A percentile compares a stretch with the other conserved stretches of the same genome.
These are phyloP conservation scores for Perizoma affinitatum DNA, from an alignment of 2,888 invertebrate genomes.

Conservation along the genomic window DNA sequence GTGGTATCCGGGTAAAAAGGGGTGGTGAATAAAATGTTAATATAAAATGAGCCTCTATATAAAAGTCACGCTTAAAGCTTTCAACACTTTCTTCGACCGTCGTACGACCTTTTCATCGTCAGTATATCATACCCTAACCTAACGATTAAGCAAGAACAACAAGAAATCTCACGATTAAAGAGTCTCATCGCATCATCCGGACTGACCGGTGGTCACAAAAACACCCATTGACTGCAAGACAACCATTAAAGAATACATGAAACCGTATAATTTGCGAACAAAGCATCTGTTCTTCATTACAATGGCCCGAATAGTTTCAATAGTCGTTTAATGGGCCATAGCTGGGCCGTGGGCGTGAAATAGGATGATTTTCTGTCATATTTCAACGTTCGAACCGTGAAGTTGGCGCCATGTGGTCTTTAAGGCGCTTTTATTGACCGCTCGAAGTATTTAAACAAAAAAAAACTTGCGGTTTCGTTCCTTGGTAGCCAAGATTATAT, in stretches of 20 bases:
- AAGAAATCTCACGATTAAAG: no score
- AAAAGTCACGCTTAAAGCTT: no score
- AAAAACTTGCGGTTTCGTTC: background rate
- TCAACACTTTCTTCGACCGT: no score
- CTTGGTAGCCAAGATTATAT: no score
- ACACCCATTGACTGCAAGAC: conserved; percentile 10
- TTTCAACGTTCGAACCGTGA: conserved; percentile 60
- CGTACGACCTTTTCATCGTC: no score
- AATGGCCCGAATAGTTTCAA: conserved; percentile 36
- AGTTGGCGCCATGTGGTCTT: conserved; percentile 69
- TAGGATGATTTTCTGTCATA: conserved; percentile 60
- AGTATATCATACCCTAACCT: no score
- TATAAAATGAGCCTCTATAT: no score
- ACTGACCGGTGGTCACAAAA: conserved; percentile 2
- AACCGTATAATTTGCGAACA: conserved; percentile 32
- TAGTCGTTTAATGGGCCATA: conserved; percentile 33
- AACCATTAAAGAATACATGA: conserved; percentile 13
- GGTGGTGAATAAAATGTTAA: no score
- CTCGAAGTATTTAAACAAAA: background rate
- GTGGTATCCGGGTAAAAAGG: no score
- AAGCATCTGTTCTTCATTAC: conserved; percentile 40
- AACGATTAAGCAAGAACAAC: no score
- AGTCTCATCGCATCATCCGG: no score
- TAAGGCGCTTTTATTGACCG: conserved; percentile 43
- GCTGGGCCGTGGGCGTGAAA: conserved; percentile 60